Percentiles rank a stretch among this genome's conserved stretches.
Conservation (phyloP, 2,888 invertebrate species). For the Trissonchulus latispiculum region DNA sequence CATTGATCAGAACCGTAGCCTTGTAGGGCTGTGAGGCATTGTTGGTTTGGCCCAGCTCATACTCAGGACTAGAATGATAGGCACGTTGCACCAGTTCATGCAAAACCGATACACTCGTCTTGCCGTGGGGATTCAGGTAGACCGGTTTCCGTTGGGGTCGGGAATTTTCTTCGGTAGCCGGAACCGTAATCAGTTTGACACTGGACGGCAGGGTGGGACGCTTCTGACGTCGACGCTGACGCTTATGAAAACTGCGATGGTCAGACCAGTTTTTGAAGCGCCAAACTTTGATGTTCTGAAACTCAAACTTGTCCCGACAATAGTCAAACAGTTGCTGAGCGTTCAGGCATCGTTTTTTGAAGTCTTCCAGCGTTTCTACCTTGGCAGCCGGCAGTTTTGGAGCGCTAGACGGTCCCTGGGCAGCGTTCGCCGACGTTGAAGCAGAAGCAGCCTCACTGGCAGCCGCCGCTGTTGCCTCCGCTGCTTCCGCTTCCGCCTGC, state of each 20-base stretch:
- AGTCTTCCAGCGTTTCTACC: conserved; percentile 30
- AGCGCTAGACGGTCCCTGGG: too few species aligned
- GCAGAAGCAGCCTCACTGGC: background rate
- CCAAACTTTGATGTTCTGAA: conserved; percentile 74
- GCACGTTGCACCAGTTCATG: conserved; percentile 96
- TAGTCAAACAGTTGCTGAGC: conserved; percentile 59
- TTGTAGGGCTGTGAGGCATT: conserved; percentile 87
- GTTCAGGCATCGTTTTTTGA: conserved; percentile 45
- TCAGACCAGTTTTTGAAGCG: conserved; percentile 84
- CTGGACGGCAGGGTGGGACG: conserved; percentile 29
- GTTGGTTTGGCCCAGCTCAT: conserved; percentile 28
- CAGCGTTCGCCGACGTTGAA: too few species aligned
- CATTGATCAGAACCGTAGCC: conserved; percentile 57
- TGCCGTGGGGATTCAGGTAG: conserved; percentile 97
- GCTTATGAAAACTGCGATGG: conserved; percentile 55
- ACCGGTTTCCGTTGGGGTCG: conserved; percentile 57
- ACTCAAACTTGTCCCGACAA: conserved; percentile 71
- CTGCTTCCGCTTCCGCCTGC: background rate
- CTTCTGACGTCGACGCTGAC: conserved; percentile 24
- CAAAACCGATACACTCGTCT: conserved; percentile 80
- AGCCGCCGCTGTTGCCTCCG: too few species aligned
- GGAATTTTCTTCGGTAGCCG: conserved; percentile 19
- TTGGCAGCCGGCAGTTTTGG: conserved; percentile 6
- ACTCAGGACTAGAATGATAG: conserved; percentile 57
- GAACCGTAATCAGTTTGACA: conserved; percentile 33